phyloP scores from a whole-genome alignment of 2,797 vertebrate genomes.

The Pipistrellus kuhlii region DNA sequence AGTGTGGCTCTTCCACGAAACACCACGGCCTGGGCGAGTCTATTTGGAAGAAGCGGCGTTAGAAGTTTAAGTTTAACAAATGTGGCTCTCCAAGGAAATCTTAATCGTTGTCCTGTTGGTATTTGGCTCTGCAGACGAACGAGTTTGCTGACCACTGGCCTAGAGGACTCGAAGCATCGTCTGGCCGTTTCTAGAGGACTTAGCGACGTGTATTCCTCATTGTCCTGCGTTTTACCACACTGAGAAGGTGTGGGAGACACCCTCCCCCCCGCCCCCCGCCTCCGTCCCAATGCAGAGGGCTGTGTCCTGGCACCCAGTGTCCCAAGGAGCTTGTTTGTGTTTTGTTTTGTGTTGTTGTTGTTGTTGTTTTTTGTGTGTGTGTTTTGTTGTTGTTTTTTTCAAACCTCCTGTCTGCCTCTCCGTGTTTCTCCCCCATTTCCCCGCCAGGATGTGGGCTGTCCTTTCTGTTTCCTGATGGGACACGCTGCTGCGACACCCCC shows the following conservation, averaged over 20 bases:
- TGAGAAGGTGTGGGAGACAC: background rate
- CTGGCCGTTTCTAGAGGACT: background rate
- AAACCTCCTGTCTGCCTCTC: background rate
- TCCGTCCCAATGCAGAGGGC: background rate
- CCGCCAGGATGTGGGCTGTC: background rate
- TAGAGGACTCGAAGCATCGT: background rate
- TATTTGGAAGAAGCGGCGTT: no score
- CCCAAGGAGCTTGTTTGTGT: background rate
- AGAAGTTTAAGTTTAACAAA: no score
- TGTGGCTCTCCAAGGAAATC: no score
- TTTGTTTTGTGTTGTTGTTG: background rate
- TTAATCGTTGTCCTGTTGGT: no score
- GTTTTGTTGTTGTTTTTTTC: no score
- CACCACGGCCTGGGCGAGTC: no score
- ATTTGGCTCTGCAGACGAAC: no score
- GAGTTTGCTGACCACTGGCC: background rate
- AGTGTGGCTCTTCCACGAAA: no score
- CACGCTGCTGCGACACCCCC: background rate
- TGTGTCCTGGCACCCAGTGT: background rate
- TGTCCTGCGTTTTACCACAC: no score
- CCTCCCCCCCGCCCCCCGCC: rapidly evolving
- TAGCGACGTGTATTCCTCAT: no score
- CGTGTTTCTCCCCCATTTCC: background rate
- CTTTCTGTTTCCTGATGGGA: background rate
- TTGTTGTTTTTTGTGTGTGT: no score